Conservation (phyloP, 2,797 vertebrate genomes). For the Eulemur coronatus region DNA sequence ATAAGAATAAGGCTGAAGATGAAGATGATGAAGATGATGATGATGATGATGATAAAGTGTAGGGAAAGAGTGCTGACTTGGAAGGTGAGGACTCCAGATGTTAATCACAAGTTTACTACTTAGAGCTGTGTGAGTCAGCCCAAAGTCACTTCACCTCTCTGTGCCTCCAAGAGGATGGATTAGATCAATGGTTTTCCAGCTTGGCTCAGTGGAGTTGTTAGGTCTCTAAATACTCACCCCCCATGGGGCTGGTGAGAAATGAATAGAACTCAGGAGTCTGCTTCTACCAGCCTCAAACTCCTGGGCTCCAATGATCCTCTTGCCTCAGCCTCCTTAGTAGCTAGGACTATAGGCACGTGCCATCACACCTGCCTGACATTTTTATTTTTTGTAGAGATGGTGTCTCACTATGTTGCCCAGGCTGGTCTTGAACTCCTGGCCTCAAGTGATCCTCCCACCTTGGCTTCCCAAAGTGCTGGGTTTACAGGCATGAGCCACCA, state of each 20-base stretch:
- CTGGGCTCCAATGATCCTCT: neutral
- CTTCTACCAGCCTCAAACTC: neutral
- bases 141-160: neutral
- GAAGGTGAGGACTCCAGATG: fast-evolving
- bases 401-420: neutral
- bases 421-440: neutral
- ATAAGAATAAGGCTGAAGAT: neutral
- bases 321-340: neutral
- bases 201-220: neutral
- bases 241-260: neutral
- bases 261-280: neutral
- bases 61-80: neutral
- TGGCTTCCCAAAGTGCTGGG: neutral
- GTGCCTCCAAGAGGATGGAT: neutral
- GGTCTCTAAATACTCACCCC: neutral
- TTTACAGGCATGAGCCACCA: neutral
- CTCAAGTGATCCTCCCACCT: neutral
- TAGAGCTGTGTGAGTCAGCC: neutral
- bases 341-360: neutral
- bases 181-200: neutral
- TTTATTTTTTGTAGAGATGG: neutral
- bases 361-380: neutral
- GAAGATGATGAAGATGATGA: neutral
- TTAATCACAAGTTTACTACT: neutral
- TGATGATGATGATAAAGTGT: too few relatives aligned